Conservation (phyloP, 1,140 invertebrate species). For the Nasonia longicornis region DNA sequence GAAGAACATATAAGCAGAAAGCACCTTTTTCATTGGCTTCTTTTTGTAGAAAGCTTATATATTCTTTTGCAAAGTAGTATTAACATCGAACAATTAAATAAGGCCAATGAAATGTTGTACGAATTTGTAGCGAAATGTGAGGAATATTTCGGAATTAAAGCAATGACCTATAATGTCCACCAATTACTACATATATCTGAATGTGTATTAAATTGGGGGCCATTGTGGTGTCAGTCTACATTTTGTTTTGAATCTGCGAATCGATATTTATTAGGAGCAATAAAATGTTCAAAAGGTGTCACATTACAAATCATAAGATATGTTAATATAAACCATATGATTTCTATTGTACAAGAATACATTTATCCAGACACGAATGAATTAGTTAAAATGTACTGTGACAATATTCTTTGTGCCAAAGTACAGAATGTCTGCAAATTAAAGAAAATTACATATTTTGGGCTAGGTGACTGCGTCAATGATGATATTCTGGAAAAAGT, state of each 20-base stretch:
- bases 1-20: background rate
- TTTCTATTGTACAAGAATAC: slow-evolving; percentile 5
- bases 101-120: slow-evolving; percentile 23
- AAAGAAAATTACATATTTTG: slow-evolving; percentile 27
- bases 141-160: slow-evolving; percentile 25
- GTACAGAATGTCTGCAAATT: background rate
- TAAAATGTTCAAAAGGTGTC: slow-evolving; percentile 24
- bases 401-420: background rate
- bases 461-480: background rate
- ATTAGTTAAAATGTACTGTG: slow-evolving; percentile 34
- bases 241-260: slow-evolving; percentile 48
- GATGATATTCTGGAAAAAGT: background rate
- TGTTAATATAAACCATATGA: slow-evolving; percentile 16
- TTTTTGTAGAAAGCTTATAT: slow-evolving; percentile 29
- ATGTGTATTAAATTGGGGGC: slow-evolving; percentile 47
- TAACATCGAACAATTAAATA: slow-evolving; percentile 24
- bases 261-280: slow-evolving; percentile 22
- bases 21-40: slow-evolving; percentile 30
- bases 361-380: background rate
- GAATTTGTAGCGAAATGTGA: slow-evolving; percentile 36
- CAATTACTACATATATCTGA: slow-evolving; percentile 40
- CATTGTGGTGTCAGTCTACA: slow-evolving; percentile 41
- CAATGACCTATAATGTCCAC: slow-evolving; percentile 49
- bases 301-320: slow-evolving; percentile 11
- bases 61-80: slow-evolving; percentile 26